These are phyloP conservation scores for Lophura nycthemera DNA, from an alignment of 2,113 vertebrate genomes.

Conservation along the genomic window DNA sequence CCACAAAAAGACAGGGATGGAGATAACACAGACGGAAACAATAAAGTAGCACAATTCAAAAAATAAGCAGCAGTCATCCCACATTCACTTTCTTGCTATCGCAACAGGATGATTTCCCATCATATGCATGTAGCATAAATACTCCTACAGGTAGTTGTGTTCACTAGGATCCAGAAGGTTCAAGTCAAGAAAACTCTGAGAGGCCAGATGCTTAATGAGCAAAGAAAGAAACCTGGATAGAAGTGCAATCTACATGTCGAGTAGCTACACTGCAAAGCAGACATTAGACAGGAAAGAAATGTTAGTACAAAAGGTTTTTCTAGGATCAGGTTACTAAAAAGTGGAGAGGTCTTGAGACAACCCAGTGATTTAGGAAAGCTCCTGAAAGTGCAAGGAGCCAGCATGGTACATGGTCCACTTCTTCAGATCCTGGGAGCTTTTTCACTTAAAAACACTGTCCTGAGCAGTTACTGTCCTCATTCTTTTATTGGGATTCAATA, in stretches of 20 bases:
- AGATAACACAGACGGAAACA: background rate
- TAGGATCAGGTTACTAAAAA: background rate
- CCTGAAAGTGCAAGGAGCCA: background rate
- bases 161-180: background rate
- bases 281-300: background rate
- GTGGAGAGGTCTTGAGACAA: background rate
- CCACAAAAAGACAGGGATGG: background rate
- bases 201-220: background rate
- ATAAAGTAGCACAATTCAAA: background rate
- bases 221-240: background rate
- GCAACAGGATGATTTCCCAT: background rate
- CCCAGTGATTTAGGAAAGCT: background rate
- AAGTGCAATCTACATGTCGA: background rate
- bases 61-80: background rate
- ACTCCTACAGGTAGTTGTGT: background rate
- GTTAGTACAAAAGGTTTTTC: background rate
- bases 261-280: background rate
- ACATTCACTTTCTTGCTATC: background rate
- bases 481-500: background rate
- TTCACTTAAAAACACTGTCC: background rate
- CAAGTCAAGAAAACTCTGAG: background rate
- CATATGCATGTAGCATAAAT: background rate
- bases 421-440: background rate
- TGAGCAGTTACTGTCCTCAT: background rate
- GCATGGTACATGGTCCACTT: background rate